Base-by-base conservation (phyloP, 2,888 invertebrate species). In the Cephus nigrinus region DNA sequence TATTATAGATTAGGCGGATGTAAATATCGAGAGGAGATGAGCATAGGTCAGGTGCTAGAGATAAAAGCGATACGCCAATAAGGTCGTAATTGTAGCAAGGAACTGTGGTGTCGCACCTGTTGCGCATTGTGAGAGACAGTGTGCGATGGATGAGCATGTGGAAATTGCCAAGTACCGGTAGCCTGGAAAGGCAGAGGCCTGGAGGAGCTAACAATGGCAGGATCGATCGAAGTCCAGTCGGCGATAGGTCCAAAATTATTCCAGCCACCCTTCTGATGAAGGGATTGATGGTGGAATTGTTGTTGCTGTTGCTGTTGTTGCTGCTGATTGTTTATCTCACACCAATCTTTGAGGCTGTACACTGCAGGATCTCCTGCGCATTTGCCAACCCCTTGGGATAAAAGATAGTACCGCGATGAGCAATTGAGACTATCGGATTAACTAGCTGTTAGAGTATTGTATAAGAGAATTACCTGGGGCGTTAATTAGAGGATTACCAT, bases 191-290 rank as follows among this genome's bases (percentile, higher is more conserved):
- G 88, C 85, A 90, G 92, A 85, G 91, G 93, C 84, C 95, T 94
- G 82, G 95, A 95, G 82, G 95, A 96, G 81, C 95, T 95, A 91
- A 97, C 94, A 86, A 98, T 98, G 84, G 98, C 98, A 80, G 98
- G 98, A 93, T 98, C 98, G 93, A 98, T 94, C 84, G 96, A 95
- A 86, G 97, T 96, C 97, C 97, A 97, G 92, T 97, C 97, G 85
- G 95, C 93, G 92, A 94, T 95, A 82, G 92, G 89, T 83, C 89
- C 91, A 73, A 90, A 89, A 78, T 91, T 91, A 79, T 91, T 91
- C 90, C 91, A 92, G 76, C 90, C 88, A 73, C 88, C 86, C 82
- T 91, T 90, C 80, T 90, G 90, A 80, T 91, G 91, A 68, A 90
- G 79, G 80, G 88, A 81, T 83, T 90, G 90, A 83, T 90, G 91